Conservation (phyloP, 2,797 vertebrate species). For the Botia kubotai region DNA sequence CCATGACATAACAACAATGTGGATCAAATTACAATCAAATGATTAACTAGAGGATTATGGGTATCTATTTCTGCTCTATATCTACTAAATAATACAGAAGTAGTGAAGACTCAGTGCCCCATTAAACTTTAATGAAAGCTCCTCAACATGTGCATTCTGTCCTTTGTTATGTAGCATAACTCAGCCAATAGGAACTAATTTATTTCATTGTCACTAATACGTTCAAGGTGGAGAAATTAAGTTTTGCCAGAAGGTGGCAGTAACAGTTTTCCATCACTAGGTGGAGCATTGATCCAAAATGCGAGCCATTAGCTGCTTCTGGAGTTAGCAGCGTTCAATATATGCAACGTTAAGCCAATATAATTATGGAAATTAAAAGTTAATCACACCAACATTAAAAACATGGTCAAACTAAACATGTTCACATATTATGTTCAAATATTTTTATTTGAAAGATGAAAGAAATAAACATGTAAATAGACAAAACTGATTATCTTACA, state of each 20-base stretch:
- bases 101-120: neutral
- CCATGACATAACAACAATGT: neutral
- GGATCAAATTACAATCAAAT: slow-evolving; percentile 24
- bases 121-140: neutral
- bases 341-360: neutral
- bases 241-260: slow-evolving; percentile 12
- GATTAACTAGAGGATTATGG: slow-evolving; percentile 13
- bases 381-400: neutral
- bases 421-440: too few relatives aligned
- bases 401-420: neutral
- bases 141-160: slow-evolving; percentile 6
- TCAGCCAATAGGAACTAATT: slow-evolving; percentile 15
- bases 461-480: slow-evolving; percentile 70
- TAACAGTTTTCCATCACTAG: slow-evolving; percentile 7
- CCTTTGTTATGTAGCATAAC: slow-evolving; percentile 10
- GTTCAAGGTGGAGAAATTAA: neutral
- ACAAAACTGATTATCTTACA: slow-evolving; percentile 72
- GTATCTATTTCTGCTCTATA: neutral
- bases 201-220: slow-evolving; percentile 6
- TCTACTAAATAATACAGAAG: slow-evolving; percentile 26
- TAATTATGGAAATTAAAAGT: neutral
- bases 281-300: neutral
- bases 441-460: neutral
- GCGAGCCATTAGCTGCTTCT: neutral
- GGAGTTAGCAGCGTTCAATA: neutral